Evolutionary conservation across 2,113 vertebrate genomes (phyloP).

Genomic region (Pholis gunnellus): DNA sequence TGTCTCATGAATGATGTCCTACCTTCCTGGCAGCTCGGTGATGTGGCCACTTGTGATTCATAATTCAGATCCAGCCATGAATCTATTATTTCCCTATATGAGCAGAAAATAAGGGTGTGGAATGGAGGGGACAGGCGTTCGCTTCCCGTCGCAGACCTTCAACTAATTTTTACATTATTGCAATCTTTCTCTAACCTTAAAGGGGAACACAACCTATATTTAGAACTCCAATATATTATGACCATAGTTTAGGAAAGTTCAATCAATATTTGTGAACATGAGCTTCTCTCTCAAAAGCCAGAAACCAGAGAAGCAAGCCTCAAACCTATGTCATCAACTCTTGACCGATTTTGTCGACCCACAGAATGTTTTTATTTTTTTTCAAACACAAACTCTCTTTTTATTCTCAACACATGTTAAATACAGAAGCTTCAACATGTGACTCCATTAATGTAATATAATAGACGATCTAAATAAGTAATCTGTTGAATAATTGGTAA

Average conservation of each 20-base stretch:
- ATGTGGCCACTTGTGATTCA: neutral
- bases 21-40: neutral
- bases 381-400: neutral
- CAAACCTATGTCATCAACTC: neutral
- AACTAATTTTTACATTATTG: neutral
- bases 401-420: neutral
- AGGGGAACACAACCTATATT: neutral
- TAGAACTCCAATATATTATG: too few species aligned
- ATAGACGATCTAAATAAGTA: neutral
- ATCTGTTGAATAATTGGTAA: neutral
- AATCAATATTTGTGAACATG: neutral
- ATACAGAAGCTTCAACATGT: neutral
- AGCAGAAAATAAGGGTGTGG: neutral
- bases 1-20: neutral
- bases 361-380: neutral
- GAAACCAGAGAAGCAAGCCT: neutral
- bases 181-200: neutral
- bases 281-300: neutral
- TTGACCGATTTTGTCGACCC: neutral
- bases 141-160: neutral
- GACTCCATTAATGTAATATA: neutral
- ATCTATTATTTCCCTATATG: conserved; percentile 2
- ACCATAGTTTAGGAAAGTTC: neutral
- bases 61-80: neutral
- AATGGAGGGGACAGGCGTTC: neutral